These are phyloP conservation scores for Torymus texanus DNA, from an alignment of 2,888 invertebrate genomes.

Conservation along the genomic window DNA sequence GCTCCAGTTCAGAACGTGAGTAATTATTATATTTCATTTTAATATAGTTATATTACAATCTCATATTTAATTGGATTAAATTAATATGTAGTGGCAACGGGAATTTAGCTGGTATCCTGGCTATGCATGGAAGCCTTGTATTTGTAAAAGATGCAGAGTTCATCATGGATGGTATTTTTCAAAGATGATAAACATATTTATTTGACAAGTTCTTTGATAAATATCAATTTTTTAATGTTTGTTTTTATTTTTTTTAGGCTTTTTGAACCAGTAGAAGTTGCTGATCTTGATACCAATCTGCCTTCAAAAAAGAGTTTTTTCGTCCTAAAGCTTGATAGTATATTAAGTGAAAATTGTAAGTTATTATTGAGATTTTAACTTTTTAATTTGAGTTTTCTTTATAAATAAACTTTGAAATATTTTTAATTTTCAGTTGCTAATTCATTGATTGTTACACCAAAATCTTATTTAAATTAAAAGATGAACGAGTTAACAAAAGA, in stretches of 20 bases:
- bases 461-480: conserved; percentile 72
- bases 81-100: conserved; percentile 76
- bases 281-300: conserved; percentile 62
- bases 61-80: not conserved
- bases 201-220: too few species aligned
- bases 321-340: conserved; percentile 67
- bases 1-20: conserved; percentile 76
- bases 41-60: not conserved
- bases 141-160: conserved; percentile 79
- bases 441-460: conserved; percentile 78
- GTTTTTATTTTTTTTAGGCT: conserved; percentile 71
- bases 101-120: conserved; percentile 82
- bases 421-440: conserved; percentile 77
- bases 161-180: conserved; percentile 78
- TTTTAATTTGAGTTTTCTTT: conserved; percentile 16
- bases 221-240: too few species aligned
- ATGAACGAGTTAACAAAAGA: conserved; percentile 64
- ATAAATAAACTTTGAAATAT: conserved; percentile 38
- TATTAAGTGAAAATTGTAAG: conserved; percentile 72
- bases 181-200: too few species aligned
- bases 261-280: conserved; percentile 76
- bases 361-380: conserved; percentile 39
- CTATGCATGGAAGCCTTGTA: conserved; percentile 80
- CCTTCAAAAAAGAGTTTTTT: conserved; percentile 72
- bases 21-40: conserved; percentile 48